These are phyloP conservation scores for Oreochromis mossambicus DNA, from an alignment of 2,797 vertebrate genomes.

Conservation along the genomic window DNA sequence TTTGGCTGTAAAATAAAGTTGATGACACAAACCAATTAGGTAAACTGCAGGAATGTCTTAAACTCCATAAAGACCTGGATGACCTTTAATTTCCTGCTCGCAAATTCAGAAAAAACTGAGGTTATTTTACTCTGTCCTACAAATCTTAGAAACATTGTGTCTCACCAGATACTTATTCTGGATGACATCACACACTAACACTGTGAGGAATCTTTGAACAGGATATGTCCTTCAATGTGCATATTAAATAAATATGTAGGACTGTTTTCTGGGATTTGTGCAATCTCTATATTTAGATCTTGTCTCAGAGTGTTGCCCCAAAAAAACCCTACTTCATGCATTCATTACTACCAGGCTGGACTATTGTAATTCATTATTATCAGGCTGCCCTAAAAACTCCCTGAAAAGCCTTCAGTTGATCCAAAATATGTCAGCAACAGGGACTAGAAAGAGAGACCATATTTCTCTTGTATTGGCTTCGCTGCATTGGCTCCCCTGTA, in stretches of 20 bases:
- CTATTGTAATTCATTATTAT: neutral
- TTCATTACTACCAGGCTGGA: neutral
- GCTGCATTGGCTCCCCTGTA: neutral
- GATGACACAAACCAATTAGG: neutral
- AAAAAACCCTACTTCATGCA: neutral
- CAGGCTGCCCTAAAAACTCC: neutral
- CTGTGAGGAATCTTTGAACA: neutral
- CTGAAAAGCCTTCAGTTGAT: neutral
- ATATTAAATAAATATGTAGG: neutral
- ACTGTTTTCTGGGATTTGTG: neutral
- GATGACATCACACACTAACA: neutral
- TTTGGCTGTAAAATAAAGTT: neutral
- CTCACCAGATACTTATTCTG: neutral
- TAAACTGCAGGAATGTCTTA: neutral
- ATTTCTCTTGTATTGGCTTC: neutral
- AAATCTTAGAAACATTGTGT: neutral
- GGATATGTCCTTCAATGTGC: neutral
- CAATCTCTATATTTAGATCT: neutral
- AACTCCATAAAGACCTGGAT: neutral
- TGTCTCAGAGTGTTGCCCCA: neutral
- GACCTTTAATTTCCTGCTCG: neutral
- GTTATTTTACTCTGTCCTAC: neutral
- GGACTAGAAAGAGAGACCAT: neutral
- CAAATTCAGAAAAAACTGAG: neutral
- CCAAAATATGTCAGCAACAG: neutral